Evolutionary conservation across 2,797 vertebrate genomes (phyloP).

Genomic region (Hapalemur alaotrensis): DNA sequence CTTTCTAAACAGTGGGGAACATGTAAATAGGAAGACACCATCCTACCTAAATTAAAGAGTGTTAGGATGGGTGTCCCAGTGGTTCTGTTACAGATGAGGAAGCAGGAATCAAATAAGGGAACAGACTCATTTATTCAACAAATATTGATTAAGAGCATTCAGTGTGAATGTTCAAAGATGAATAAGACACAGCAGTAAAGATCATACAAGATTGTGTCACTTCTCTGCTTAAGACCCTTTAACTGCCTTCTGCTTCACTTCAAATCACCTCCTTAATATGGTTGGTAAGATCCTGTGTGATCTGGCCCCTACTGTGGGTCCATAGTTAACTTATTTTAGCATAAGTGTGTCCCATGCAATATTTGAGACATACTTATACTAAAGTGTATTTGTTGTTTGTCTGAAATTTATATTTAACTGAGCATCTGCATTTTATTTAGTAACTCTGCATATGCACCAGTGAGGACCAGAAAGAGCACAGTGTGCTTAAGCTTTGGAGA

Average conservation of each 20-base stretch:
- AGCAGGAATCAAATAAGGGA: neutral
- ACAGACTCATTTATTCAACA: neutral
- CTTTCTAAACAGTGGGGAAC: conserved; percentile 14
- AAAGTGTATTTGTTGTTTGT: neutral
- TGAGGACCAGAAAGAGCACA: neutral
- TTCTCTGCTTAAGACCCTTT: neutral
- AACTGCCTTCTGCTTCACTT: neutral
- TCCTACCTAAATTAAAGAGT: neutral
- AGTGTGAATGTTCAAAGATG: neutral
- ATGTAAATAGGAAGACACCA: neutral
- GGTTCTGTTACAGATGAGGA: neutral
- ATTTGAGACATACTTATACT: neutral
- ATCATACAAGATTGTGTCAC: neutral
- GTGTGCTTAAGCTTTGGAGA: neutral
- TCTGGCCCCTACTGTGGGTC: neutral
- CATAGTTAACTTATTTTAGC: neutral
- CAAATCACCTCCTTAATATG: neutral
- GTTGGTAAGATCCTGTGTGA: neutral
- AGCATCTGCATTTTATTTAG: neutral
- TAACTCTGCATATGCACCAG: neutral
- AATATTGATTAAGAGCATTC: neutral
- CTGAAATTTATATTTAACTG: neutral
- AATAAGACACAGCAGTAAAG: neutral
- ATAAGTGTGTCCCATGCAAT: neutral
- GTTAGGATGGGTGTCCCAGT: neutral